phyloP scores from a whole-genome alignment of 2,888 invertebrate species.

The Pseudococcus longispinus region DNA sequence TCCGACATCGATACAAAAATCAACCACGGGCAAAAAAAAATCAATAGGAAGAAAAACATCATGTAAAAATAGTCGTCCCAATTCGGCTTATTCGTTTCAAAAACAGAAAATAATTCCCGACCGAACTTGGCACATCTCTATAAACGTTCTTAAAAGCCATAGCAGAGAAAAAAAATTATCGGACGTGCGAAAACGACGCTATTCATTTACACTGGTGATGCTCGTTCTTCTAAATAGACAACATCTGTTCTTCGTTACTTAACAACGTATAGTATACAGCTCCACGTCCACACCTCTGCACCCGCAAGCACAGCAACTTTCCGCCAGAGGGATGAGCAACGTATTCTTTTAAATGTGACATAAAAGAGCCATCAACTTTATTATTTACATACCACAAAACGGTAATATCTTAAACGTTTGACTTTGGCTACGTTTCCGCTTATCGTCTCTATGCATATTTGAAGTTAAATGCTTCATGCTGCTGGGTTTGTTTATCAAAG shows the following conservation, averaged over 20 bases:
- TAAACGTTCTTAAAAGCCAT: neutral
- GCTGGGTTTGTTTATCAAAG: neutral
- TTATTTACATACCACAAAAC: constrained; percentile 31
- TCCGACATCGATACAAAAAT: too few relatives aligned
- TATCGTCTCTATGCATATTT: neutral
- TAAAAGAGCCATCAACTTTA: constrained; percentile 42
- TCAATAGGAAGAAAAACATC: neutral
- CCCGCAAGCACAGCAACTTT: too few relatives aligned
- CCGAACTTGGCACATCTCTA: neutral
- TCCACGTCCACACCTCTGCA: neutral
- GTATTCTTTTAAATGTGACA: constrained; percentile 25
- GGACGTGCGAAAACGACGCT: neutral
- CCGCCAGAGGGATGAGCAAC: neutral
- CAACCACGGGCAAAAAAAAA: neutral
- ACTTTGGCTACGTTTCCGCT: neutral
- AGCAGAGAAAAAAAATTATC: neutral
- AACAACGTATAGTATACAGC: neutral
- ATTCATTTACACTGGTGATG: neutral
- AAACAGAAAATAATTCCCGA: neutral
- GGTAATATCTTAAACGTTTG: neutral
- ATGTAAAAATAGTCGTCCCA: neutral
- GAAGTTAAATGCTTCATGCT: neutral
- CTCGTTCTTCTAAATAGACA: constrained; percentile 2
- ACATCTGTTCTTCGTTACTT: constrained; percentile 41
- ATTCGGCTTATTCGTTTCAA: neutral